These are phyloP conservation scores for Ctenopoma kingsleyae DNA, from an alignment of 2,797 vertebrate genomes.

Conservation along the genomic window DNA sequence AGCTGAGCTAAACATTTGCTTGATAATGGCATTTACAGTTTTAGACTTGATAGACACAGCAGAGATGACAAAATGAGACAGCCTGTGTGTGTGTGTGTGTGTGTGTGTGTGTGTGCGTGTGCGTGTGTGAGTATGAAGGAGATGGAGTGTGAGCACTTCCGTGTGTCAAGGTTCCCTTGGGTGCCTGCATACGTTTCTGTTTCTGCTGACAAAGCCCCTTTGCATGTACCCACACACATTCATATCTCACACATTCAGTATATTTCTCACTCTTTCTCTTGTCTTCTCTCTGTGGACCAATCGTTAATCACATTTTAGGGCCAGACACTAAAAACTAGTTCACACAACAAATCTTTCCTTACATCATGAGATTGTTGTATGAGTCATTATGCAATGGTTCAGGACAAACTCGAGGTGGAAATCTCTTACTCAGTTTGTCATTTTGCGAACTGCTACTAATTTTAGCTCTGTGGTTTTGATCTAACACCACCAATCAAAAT, in stretches of 20 bases:
- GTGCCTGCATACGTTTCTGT: slow-evolving; percentile 57
- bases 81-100: slow-evolving; percentile 1
- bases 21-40: slow-evolving; percentile 37
- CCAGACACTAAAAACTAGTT: slow-evolving; percentile 38
- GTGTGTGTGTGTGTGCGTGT: slow-evolving; percentile 24
- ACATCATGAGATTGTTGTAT: not conserved
- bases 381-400: slow-evolving; percentile 17
- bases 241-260: slow-evolving; percentile 10
- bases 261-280: slow-evolving; percentile 42
- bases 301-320: slow-evolving; percentile 55
- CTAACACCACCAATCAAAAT: slow-evolving; percentile 28
- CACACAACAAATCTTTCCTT: slow-evolving; percentile 35
- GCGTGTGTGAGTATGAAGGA: slow-evolving; percentile 21
- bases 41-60: slow-evolving; percentile 15
- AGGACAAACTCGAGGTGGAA: slow-evolving; percentile 4
- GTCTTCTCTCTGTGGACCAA: slow-evolving; percentile 29
- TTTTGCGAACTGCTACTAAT: slow-evolving; percentile 25
- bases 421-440: not conserved
- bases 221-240: slow-evolving; percentile 26
- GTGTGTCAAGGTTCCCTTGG: slow-evolving; percentile 57
- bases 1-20: slow-evolving; percentile 41
- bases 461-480: slow-evolving; percentile 32
- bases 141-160: slow-evolving; percentile 31
- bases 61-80: slow-evolving; percentile 31
- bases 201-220: slow-evolving; percentile 67